Conservation (phyloP, 2,888 invertebrate species). For the Trichacis sp. region DNA sequence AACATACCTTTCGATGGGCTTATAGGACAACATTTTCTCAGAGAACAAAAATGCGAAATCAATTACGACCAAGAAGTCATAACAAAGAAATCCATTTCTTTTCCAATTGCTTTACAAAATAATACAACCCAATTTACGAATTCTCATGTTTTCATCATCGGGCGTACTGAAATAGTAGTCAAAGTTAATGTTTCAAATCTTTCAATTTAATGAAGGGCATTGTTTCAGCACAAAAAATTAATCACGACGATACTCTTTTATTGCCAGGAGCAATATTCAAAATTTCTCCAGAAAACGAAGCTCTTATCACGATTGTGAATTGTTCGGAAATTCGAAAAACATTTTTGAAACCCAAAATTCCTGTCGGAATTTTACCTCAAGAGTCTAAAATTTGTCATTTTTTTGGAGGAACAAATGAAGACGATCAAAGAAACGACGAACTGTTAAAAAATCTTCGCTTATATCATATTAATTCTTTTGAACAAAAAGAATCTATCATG, state of each 20-base stretch:
- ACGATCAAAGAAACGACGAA: constrained; percentile 13
- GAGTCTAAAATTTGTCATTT: background rate
- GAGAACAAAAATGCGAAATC: constrained; percentile 8
- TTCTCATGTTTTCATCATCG: background rate
- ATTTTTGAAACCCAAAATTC: too few relatives aligned
- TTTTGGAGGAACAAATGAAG: background rate
- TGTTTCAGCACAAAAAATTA: background rate
- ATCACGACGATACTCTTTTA: too few relatives aligned
- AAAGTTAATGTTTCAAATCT: background rate
- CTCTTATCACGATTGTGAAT: too few relatives aligned
- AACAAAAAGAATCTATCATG: background rate
- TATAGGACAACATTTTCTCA: constrained; percentile 8
- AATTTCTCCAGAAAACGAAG: too few relatives aligned
- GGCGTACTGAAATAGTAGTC: constrained; percentile 5
- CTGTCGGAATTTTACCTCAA: too few relatives aligned
- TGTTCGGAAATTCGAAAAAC: too few relatives aligned
- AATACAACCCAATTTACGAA: background rate
- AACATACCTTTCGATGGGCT: constrained; percentile 11
- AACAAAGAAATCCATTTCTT: constrained; percentile 2
- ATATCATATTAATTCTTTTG: too few relatives aligned
- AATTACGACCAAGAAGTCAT: constrained; percentile 3
- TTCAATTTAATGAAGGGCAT: constrained; percentile 2
- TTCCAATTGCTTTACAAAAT: too few relatives aligned
- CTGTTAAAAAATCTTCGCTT: too few relatives aligned
- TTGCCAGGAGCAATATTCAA: too few relatives aligned